Percentiles rank a stretch among this genome's conserved stretches.
Conservation (phyloP, 2,888 invertebrate species). For the Oithona nana region DNA sequence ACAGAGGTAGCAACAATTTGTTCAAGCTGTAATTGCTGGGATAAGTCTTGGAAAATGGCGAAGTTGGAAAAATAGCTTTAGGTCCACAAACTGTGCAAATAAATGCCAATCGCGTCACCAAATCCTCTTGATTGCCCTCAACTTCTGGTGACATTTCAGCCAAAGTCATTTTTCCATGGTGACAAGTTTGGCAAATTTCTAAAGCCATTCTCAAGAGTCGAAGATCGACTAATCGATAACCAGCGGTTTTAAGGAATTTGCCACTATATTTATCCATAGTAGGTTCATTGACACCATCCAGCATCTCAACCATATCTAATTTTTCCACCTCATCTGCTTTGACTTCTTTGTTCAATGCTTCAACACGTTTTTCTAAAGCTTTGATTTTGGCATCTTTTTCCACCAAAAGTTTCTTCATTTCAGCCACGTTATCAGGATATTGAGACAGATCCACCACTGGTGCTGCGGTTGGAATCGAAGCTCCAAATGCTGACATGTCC, state of each 20-base stretch:
- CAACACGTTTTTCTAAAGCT: background rate
- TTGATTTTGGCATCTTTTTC: background rate
- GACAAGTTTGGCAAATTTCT: background rate
- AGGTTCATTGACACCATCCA: background rate
- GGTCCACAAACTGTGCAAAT: background rate
- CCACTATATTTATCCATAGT: background rate
- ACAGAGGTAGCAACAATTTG: background rate
- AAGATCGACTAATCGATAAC: background rate
- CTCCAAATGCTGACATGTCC: background rate
- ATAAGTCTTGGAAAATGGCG: background rate
- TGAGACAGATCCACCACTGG: background rate
- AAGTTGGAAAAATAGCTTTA: background rate
- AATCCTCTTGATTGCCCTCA: background rate
- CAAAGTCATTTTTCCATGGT: background rate
- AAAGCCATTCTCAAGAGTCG: background rate
- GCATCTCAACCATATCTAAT: background rate
- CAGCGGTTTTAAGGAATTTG: background rate
- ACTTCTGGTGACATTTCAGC: background rate
- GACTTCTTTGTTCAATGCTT: background rate
- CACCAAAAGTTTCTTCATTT: background rate
- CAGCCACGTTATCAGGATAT: background rate
- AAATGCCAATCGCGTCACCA: background rate
- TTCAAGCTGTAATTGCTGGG: background rate
- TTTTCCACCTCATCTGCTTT: background rate
- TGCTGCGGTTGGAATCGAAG: background rate